These are phyloP conservation scores for Carposina sasakii DNA, from an alignment of 1,140 invertebrate species.

Conservation along the genomic window DNA sequence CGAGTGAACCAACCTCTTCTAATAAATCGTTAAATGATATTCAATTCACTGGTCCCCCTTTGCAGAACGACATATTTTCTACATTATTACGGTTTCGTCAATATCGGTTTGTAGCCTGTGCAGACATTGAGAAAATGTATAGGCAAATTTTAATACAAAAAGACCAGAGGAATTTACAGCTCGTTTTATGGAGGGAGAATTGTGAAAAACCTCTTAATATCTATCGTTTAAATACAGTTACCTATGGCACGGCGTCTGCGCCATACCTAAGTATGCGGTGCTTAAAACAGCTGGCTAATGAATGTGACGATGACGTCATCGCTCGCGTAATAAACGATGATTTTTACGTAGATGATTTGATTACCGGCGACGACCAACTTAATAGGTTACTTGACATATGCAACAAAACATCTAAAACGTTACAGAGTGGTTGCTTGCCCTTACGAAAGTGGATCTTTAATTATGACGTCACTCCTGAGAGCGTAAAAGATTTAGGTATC, in stretches of 20 bases:
- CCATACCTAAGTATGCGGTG: slow-evolving; percentile 36
- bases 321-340: background rate
- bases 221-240: slow-evolving; percentile 18
- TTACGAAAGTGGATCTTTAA: slow-evolving; percentile 9
- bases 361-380: background rate
- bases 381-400: background rate
- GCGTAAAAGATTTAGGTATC: background rate
- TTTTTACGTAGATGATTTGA: slow-evolving; percentile 8
- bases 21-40: slow-evolving; percentile 34
- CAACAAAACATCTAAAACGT: background rate
- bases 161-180: slow-evolving; percentile 38
- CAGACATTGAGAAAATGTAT: slow-evolving; percentile 60
- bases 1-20: background rate
- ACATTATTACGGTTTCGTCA: slow-evolving; percentile 36
- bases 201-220: slow-evolving; percentile 15
- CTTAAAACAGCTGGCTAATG: slow-evolving; percentile 35
- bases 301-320: slow-evolving; percentile 14
- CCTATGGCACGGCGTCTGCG: slow-evolving; percentile 39
- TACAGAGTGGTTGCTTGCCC: background rate
- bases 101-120: slow-evolving; percentile 34
- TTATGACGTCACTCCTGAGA: background rate
- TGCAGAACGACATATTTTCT: slow-evolving; percentile 38
- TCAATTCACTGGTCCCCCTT: slow-evolving; percentile 30
- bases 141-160: slow-evolving; percentile 33
- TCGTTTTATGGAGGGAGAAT: slow-evolving; percentile 43